Percentiles rank a stretch among this genome's conserved stretches.
Evolutionary conservation across 2,888 invertebrate species (phyloP).

Genomic region (Tipula unca): DNA sequence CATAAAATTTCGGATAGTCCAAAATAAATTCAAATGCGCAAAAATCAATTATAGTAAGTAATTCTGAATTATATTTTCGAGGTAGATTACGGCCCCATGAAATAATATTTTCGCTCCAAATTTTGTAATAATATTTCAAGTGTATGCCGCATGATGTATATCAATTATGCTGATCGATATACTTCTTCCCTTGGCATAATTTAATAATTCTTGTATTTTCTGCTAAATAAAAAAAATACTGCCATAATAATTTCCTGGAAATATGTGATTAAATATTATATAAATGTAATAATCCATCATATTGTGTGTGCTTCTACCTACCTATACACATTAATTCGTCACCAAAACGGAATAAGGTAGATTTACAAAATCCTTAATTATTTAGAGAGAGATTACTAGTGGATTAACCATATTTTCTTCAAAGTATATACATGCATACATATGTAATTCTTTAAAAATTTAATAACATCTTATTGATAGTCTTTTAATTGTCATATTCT

Average conservation of each 20-base stretch:
- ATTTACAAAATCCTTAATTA: neutral
- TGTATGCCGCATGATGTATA: no score
- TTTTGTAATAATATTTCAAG: no score
- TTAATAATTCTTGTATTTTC: neutral
- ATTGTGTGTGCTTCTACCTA: neutral
- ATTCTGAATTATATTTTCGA: no score
- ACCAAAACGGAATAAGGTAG: neutral
- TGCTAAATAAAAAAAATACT: neutral
- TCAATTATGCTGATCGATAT: no score
- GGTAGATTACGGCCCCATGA: no score
- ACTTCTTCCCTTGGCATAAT: neutral
- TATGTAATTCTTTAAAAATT: neutral
- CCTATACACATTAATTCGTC: neutral
- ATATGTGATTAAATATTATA: neutral
- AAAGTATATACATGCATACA: no score
- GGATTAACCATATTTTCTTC: neutral
- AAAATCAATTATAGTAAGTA: no score
- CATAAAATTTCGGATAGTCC: no score
- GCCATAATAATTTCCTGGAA: neutral
- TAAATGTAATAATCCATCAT: neutral
- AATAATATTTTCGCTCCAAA: no score
- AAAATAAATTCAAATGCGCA: no score
- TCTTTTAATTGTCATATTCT: neutral
- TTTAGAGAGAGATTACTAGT: neutral
- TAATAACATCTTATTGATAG: neutral